Evolutionary conservation across 2,797 vertebrate genomes (phyloP).

Genomic region (Hybognathus amarus): DNA sequence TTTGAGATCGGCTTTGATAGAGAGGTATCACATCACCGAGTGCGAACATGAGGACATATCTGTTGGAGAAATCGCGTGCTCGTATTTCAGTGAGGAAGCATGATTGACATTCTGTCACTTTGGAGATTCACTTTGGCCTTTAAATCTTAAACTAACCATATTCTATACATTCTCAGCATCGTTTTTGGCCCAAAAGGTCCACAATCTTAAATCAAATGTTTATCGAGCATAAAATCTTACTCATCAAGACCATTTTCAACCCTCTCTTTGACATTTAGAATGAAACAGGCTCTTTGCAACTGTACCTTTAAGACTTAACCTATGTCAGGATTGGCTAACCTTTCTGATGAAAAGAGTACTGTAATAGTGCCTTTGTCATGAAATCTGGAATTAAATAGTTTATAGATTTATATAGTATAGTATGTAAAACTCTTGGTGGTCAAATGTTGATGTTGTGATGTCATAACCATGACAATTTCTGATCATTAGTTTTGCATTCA

Average conservation of each 20-base stretch:
- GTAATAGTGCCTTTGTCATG: not conserved
- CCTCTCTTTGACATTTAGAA: not conserved
- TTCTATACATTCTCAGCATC: not conserved
- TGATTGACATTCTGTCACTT: not conserved
- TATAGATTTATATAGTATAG: not conserved
- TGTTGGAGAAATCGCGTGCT: conserved; percentile 97
- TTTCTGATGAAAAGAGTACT: not conserved
- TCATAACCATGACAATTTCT: not conserved
- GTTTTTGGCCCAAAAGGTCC: not conserved
- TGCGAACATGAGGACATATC: conserved; percentile 99
- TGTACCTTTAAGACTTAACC: not conserved
- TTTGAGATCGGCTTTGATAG: conserved; percentile 98
- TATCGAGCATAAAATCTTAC: not conserved
- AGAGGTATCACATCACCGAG: conserved; percentile 91
- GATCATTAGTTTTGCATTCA: not conserved
- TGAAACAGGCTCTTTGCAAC: not conserved
- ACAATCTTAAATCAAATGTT: not conserved
- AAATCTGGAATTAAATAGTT: not conserved
- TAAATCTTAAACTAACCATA: not conserved
- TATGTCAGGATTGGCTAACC: not conserved
- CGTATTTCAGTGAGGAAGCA: conserved; percentile 89
- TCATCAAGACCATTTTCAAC: not conserved
- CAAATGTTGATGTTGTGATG: not conserved
- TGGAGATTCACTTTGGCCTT: not conserved
- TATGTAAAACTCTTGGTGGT: not conserved